Percentiles rank a stretch among this genome's conserved stretches.
Conservation (phyloP, 1,140 invertebrate genomes). For the Sipha flava region DNA sequence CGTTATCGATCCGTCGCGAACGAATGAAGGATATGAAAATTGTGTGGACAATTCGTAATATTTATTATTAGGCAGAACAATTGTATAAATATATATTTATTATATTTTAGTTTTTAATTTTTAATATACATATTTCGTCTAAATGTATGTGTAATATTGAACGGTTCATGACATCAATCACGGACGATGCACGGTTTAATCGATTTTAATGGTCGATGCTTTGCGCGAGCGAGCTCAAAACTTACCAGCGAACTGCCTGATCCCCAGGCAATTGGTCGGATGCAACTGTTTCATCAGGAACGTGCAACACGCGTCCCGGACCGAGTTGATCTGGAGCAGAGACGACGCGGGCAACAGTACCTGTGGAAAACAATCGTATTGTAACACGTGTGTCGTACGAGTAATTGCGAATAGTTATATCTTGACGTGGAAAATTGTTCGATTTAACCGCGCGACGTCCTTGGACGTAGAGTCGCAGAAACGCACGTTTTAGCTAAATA, state of each 20-base stretch:
- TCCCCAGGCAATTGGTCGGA: constrained; percentile 72
- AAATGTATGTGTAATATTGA: too few species aligned
- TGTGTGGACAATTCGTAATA: too few species aligned
- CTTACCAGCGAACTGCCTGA: constrained; percentile 59
- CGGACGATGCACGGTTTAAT: too few species aligned
- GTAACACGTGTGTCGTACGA: neutral
- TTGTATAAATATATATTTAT: neutral
- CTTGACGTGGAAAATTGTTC: neutral
- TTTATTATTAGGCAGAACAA: too few species aligned
- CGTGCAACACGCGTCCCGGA: constrained; percentile 67
- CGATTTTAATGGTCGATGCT: too few species aligned
- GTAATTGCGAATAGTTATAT: neutral
- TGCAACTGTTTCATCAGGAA: constrained; percentile 82
- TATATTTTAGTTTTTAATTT: too few species aligned
- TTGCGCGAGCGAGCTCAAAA: neutral
- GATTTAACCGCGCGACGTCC: neutral
- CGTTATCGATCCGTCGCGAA: too few species aligned
- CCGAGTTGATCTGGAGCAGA: constrained; percentile 63
- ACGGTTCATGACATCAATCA: neutral
- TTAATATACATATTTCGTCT: too few species aligned
- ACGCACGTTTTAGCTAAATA: too few species aligned
- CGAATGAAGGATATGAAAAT: too few species aligned
- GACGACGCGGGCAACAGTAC: constrained; percentile 66
- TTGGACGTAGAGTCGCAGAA: neutral
- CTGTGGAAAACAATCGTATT: constrained; percentile 45